Percentiles rank a stretch among this genome's conserved stretches.
Evolutionary conservation across 2,888 invertebrate species (phyloP).

Genomic region (Stenolophus ochropezus): DNA sequence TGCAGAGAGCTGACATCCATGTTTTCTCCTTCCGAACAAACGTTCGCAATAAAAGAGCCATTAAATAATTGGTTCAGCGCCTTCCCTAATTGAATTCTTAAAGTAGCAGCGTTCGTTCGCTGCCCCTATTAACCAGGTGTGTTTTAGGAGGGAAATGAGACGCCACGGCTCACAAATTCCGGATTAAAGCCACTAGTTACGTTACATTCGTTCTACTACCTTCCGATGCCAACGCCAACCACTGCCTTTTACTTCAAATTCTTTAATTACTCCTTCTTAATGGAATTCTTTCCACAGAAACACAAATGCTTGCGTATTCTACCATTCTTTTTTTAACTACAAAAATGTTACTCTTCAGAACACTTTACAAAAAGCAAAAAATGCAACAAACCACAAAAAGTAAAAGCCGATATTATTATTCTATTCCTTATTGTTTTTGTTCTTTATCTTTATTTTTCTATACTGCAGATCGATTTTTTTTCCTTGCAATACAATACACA

Average conservation of each 20-base stretch:
- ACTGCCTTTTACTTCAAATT: neutral
- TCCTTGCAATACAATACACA: no score
- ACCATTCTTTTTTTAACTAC: neutral
- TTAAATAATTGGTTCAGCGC: slow-evolving; percentile 52
- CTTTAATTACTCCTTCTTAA: neutral
- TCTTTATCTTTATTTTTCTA: no score
- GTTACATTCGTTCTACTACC: slow-evolving; percentile 2
- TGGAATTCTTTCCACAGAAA: neutral
- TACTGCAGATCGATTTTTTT: no score
- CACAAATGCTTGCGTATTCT: neutral
- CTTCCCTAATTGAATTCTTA: slow-evolving; percentile 46
- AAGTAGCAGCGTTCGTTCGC: slow-evolving; percentile 46
- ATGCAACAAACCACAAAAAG: no score
- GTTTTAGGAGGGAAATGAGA: slow-evolving; percentile 42
- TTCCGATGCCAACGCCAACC: slow-evolving; percentile 8
- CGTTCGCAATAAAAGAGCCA: slow-evolving; percentile 42
- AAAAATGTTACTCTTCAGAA: neutral
- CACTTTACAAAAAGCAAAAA: neutral
- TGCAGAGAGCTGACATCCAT: neutral
- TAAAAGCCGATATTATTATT: no score
- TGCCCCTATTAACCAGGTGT: slow-evolving; percentile 48
- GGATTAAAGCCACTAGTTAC: slow-evolving; percentile 41
- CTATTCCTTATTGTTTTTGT: no score
- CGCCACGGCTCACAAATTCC: slow-evolving; percentile 53
- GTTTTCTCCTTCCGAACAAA: slow-evolving; percentile 38